Percentiles rank a stretch among this genome's conserved stretches.
These are phyloP conservation scores for Apeltes quadracus DNA, from an alignment of 2,113 vertebrate species.

Conservation along the genomic window DNA sequence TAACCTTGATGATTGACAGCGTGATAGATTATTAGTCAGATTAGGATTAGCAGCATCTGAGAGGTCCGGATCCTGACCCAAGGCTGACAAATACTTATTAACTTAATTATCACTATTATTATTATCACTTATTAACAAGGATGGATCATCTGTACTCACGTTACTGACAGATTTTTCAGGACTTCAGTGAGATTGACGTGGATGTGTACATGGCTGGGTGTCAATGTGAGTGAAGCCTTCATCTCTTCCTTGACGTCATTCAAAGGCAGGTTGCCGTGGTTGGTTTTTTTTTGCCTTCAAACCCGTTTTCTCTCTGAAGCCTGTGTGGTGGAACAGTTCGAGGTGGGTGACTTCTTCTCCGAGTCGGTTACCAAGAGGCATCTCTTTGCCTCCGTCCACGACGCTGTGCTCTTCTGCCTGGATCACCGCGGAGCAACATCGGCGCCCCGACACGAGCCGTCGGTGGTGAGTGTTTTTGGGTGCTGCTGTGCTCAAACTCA, in stretches of 20 bases:
- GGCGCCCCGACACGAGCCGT: constrained; percentile 45
- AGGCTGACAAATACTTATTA: too few species aligned
- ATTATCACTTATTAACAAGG: neutral
- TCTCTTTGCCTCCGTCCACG: constrained; percentile 88
- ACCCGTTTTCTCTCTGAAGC: constrained; percentile 67
- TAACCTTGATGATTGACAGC: neutral
- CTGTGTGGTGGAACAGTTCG: constrained; percentile 85
- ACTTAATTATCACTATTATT: too few species aligned
- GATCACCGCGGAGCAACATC: constrained; percentile 54
- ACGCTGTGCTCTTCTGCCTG: constrained; percentile 83
- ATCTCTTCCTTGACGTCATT: neutral
- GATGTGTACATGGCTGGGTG: constrained; percentile 84
- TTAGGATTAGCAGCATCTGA: neutral
- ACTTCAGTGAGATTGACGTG: constrained; percentile 92
- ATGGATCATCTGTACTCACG: neutral
- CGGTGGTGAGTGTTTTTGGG: constrained; percentile 54
- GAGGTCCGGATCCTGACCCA: neutral
- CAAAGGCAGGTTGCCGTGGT: neutral
- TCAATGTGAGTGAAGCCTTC: constrained; percentile 74
- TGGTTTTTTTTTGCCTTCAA: neutral
- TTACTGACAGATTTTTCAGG: constrained; percentile 86
- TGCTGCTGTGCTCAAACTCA: neutral
- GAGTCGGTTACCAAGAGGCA: constrained; percentile 84
- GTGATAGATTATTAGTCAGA: neutral
- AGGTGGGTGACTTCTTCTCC: constrained; percentile 87